Percentiles rank a stretch among this genome's conserved stretches.
phyloP scores from a whole-genome alignment of 2,888 invertebrate genomes.

The Holacanthella duospinosa region DNA sequence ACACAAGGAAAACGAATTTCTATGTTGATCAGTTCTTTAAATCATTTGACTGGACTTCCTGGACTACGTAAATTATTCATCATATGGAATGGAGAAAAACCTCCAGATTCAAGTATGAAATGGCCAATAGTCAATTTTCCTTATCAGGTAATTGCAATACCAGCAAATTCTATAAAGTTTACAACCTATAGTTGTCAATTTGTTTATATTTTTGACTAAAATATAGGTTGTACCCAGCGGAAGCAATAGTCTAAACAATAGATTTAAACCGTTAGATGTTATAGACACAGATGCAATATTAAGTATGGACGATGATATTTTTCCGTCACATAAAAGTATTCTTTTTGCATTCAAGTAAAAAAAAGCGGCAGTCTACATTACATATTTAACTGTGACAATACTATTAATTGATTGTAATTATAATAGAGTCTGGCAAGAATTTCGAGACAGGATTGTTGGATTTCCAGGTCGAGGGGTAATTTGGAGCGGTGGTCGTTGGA shows the following conservation, averaged over 20 bases:
- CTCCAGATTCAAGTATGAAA: slow-evolving; percentile 64
- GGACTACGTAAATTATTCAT: slow-evolving; percentile 95
- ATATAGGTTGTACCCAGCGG: slow-evolving; percentile 79
- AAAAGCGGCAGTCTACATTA: too few species aligned
- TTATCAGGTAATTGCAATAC: slow-evolving; percentile 54
- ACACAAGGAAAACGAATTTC: too few species aligned
- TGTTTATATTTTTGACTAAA: too few species aligned
- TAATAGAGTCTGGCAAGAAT: slow-evolving; percentile 88
- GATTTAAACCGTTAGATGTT: slow-evolving; percentile 88
- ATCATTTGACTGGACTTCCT: too few species aligned
- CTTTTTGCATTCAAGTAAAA: slow-evolving; percentile 83
- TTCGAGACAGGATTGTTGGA: slow-evolving; percentile 89
- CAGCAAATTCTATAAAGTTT: too few species aligned
- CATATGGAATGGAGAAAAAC: slow-evolving; percentile 90
- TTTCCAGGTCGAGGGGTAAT: slow-evolving; percentile 96
- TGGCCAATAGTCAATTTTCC: slow-evolving; percentile 89
- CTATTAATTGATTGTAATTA: too few species aligned
- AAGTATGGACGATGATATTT: slow-evolving; percentile 96
- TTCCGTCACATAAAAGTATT: slow-evolving; percentile 93
- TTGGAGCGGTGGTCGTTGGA: slow-evolving; percentile 91
- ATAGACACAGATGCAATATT: slow-evolving; percentile 96
- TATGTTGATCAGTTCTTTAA: too few species aligned
- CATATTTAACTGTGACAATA: too few species aligned
- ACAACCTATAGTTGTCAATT: too few species aligned
- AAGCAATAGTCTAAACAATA: slow-evolving; percentile 92